Evolutionary conservation across 2,113 vertebrate genomes (phyloP).

Genomic region (Macroglossus sobrinus): DNA sequence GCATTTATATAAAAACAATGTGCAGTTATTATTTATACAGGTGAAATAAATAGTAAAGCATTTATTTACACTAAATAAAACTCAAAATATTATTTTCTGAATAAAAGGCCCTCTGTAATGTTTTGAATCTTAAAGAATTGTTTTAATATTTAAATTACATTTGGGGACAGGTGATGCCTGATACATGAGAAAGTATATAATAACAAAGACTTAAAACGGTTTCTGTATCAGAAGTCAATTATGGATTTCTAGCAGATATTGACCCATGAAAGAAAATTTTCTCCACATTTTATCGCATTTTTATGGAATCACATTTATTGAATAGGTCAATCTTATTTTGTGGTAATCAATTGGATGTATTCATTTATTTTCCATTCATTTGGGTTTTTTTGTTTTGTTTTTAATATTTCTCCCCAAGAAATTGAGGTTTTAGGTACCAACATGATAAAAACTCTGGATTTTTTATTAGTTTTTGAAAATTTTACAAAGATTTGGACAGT

Average conservation of each 20-base stretch:
- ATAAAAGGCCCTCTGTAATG: not conserved
- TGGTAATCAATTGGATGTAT: not conserved
- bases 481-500: not conserved
- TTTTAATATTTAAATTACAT: not conserved
- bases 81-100: not conserved
- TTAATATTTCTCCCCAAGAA: not conserved
- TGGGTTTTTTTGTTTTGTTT: not conserved
- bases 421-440: not conserved
- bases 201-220: not conserved
- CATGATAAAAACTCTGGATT: not conserved
- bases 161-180: not conserved
- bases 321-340: not conserved
- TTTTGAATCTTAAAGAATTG: not conserved
- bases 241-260: not conserved
- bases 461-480: not conserved
- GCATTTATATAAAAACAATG: not conserved
- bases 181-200: not conserved
- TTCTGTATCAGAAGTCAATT: not conserved
- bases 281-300: not conserved
- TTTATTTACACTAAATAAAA: not conserved
- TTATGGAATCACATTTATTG: not conserved
- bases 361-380: not conserved
- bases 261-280: not conserved
- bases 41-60: not conserved
- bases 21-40: not conserved